Percentiles rank a stretch among this genome's conserved stretches.
Evolutionary conservation across 2,888 invertebrate genomes (phyloP).

Genomic region (Conus canariensis): DNA sequence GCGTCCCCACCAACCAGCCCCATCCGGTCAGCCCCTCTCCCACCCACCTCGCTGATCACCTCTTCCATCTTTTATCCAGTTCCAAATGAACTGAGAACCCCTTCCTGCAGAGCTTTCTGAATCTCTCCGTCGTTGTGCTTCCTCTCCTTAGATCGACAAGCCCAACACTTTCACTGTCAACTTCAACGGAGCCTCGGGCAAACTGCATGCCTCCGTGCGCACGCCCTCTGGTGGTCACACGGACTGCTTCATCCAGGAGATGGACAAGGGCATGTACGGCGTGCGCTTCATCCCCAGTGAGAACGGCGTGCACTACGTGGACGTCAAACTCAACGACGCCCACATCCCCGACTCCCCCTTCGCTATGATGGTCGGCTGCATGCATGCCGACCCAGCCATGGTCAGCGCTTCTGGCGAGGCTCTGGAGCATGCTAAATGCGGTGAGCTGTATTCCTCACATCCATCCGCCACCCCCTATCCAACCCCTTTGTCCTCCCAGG

Average conservation of each 20-base stretch:
- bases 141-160: constrained; percentile 83
- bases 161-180: constrained; percentile 96
- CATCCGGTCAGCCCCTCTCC: too few species aligned
- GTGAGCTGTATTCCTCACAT: constrained; percentile 54
- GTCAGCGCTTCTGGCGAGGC: constrained; percentile 76
- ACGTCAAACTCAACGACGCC: constrained; percentile 96
- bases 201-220: constrained; percentile 80
- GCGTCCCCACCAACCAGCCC: too few species aligned
- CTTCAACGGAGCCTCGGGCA: constrained; percentile 89
- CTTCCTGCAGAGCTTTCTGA: too few species aligned
- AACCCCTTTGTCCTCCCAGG: too few species aligned
- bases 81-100: too few species aligned
- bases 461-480: too few species aligned
- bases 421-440: constrained; percentile 68
- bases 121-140: too few species aligned
- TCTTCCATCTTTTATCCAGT: too few species aligned
- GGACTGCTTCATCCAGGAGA: constrained; percentile 92
- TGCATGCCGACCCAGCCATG: constrained; percentile 93
- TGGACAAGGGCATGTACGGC: constrained; percentile 80
- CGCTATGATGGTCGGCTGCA: constrained; percentile 88
- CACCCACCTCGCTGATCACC: too few species aligned
- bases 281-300: constrained; percentile 86
- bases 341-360: constrained; percentile 98
- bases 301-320: constrained; percentile 95
- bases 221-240: constrained; percentile 95